Evolutionary conservation across 2,888 invertebrate genomes (phyloP), one percentile per base, ranked within the genome.

Genomic region (Maniola hyperantus): DNA sequence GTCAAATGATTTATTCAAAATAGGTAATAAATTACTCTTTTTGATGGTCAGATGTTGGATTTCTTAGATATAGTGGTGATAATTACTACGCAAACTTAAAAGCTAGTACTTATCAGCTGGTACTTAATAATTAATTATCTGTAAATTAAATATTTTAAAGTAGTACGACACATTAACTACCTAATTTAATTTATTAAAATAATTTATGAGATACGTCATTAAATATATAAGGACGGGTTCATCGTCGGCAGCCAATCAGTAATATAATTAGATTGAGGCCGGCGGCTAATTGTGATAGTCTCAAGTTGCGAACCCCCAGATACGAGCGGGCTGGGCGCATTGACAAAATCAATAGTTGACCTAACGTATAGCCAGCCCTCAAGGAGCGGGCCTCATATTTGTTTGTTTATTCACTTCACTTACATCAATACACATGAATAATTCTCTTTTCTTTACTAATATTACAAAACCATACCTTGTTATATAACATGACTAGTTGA

Each of bases 251-350:
- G 78, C 81, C 87, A 89, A 91, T 91, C 89, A 88, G 86, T 89
- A 88, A 89, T 91, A 90, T 91, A 91, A 91, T 91, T 91, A 91
- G 86, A 89, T 90, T 82, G 85, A 85, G 87, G 83, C 83, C 82
- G 82, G 77, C 78, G 81, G 81, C 87, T 90, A 90, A 90, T 90
- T 90, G 90, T 88, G 83, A 84, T 79, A 85, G 87, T 88, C 89
- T 91, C 90, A 88, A 88, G 89, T 91, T 89, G 81, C 88, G 80
- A 78, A 72, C 80, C 83, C 80, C 82, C 78, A 81, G 83, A 81
- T 83, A 81, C 81, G 78, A 76, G 78, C 71, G 75, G 71, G 68
- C 76, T 71, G 75, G 74, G 71, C 73, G 76, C 72, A 73, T 72
- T 76, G 79, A 79, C 78, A 84, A 87, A 89, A 91, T 91, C 90